A percentile compares a stretch with the other conserved stretches of the same genome.
Conservation (phyloP, 2,888 invertebrate species). For the Bembecia ichneumoniformis region DNA sequence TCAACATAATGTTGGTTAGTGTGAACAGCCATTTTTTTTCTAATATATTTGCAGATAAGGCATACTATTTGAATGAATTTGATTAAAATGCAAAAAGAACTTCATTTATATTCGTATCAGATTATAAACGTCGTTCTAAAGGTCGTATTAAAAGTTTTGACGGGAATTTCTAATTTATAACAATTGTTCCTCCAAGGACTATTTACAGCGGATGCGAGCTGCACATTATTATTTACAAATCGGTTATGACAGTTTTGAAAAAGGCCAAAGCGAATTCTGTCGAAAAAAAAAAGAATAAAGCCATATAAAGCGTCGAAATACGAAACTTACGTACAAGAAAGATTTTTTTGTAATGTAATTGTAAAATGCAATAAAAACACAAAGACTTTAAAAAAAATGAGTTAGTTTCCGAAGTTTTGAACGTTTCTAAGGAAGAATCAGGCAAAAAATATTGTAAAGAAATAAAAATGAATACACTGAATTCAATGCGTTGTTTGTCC, state of each 20-base stretch:
- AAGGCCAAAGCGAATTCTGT: too few species aligned
- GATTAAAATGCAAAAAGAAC: constrained; percentile 18
- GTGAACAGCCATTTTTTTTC: constrained; percentile 2
- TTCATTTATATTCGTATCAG: constrained; percentile 54
- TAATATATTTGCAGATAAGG: neutral
- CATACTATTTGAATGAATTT: neutral
- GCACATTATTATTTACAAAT: too few species aligned
- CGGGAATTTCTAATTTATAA: constrained; percentile 35
- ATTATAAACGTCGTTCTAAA: constrained; percentile 48
- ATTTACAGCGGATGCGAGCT: neutral
- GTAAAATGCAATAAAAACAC: too few species aligned
- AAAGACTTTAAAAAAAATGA: too few species aligned
- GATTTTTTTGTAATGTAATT: too few species aligned
- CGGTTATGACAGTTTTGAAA: too few species aligned
- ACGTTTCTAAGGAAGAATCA: too few species aligned
- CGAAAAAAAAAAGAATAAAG: too few species aligned
- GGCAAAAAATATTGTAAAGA: too few species aligned
- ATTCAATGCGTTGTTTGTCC: neutral
- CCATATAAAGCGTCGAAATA: too few species aligned
- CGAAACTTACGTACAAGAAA: too few species aligned
- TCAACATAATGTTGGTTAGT: constrained; percentile 52
- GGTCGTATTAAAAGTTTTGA: constrained; percentile 45
- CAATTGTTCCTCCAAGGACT: neutral
- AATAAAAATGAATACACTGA: neutral
- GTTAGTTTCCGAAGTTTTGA: too few species aligned